These are phyloP conservation scores for Eremophila alpestris DNA, from an alignment of 2,797 vertebrate species.

Conservation along the genomic window DNA sequence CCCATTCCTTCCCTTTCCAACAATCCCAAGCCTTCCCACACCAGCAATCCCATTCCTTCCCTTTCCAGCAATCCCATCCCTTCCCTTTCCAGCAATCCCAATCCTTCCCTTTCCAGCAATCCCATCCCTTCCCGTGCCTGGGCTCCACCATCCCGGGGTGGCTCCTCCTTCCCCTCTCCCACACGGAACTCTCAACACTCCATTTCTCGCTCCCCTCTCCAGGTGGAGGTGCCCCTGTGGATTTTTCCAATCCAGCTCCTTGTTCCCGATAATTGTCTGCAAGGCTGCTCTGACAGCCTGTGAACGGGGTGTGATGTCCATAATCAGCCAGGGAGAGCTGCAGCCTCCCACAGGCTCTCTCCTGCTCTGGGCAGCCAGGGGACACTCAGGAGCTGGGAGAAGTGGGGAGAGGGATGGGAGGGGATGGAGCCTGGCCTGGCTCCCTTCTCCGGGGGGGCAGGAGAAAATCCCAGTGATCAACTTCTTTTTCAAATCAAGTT, in stretches of 20 bases:
- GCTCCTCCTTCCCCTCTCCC: not conserved
- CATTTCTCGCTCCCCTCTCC: slow-evolving; percentile 44
- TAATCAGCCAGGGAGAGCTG: slow-evolving; percentile 16
- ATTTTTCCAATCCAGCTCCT: slow-evolving; percentile 60
- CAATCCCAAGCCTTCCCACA: accelerated
- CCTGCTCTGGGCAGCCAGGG: not conserved
- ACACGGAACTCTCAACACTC: not conserved
- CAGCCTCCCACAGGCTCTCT: slow-evolving; percentile 23
- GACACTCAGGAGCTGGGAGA: not conserved
- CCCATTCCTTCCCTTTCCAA: accelerated
- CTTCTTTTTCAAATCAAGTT: not conserved
- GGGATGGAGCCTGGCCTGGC: not conserved
- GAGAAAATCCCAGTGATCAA: not conserved
- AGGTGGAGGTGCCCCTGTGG: slow-evolving; percentile 61
- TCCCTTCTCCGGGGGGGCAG: not conserved
- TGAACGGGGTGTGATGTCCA: slow-evolving; percentile 62
- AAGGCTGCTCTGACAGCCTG: slow-evolving; percentile 64
- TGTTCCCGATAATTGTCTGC: slow-evolving; percentile 72
- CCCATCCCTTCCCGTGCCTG: not conserved
- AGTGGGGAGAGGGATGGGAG: not conserved
- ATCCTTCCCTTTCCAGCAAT: accelerated
- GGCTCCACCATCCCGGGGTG: accelerated
- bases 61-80: accelerated
- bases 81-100: accelerated
- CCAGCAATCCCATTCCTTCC: accelerated